Conservation (phyloP, 1,140 invertebrate genomes). For the Melanaphis sacchari region DNA sequence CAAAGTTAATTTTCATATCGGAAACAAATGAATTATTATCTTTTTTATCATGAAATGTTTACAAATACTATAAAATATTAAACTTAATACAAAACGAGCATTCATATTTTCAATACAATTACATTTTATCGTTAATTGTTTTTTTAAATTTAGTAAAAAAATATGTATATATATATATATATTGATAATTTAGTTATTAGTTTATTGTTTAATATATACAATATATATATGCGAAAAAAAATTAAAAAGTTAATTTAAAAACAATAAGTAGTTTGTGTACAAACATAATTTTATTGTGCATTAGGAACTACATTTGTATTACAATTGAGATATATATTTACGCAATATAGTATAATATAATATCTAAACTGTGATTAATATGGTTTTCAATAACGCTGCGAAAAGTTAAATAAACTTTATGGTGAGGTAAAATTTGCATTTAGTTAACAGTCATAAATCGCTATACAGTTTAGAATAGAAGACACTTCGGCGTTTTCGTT, state of each 20-base stretch:
- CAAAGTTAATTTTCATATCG: slow-evolving; percentile 6
- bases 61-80: slow-evolving; percentile 7
- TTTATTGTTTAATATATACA: no score
- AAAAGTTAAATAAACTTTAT: background rate
- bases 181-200: background rate
- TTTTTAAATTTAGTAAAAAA: background rate
- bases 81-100: background rate
- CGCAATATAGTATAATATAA: background rate
- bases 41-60: background rate
- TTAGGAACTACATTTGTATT: background rate
- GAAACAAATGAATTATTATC: background rate
- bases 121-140: background rate
- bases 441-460: background rate
- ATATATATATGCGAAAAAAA: no score
- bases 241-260: background rate
- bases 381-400: background rate
- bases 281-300: background rate
- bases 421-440: background rate
- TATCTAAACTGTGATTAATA: background rate
- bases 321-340: background rate
- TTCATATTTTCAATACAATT: background rate
- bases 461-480: background rate
- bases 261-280: background rate
- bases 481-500: background rate
- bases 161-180: background rate